Evolutionary conservation across 1,140 invertebrate species (phyloP).

Genomic region (Ceratitis capitata): DNA sequence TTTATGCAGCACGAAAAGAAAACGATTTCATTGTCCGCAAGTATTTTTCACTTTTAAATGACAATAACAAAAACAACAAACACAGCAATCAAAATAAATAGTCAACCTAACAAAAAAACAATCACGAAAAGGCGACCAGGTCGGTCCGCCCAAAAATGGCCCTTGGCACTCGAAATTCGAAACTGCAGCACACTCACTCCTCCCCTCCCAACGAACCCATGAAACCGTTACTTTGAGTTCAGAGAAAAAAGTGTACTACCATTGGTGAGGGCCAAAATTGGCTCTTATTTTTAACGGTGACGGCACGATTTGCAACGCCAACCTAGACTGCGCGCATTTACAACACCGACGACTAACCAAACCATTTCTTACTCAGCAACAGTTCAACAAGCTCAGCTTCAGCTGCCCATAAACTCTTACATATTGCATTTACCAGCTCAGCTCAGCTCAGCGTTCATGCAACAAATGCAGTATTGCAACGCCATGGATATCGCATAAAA

Average conservation of each 20-base stretch:
- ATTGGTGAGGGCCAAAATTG: neutral
- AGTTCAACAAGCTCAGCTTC: too few species aligned
- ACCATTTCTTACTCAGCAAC: too few species aligned
- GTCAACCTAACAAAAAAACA: neutral
- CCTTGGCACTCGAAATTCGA: neutral
- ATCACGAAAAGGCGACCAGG: conserved; percentile 3
- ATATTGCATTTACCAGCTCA: too few species aligned
- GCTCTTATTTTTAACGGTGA: neutral
- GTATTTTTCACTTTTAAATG: neutral
- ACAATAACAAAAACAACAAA: neutral
- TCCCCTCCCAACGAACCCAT: neutral
- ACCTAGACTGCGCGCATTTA: too few species aligned
- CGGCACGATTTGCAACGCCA: neutral
- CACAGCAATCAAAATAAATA: neutral
- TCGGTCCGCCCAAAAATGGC: neutral
- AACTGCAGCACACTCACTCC: neutral
- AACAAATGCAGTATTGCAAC: conserved; percentile 3
- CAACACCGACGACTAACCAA: too few species aligned
- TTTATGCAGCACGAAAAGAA: neutral
- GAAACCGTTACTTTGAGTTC: neutral
- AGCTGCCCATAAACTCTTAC: too few species aligned
- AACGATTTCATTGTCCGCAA: neutral
- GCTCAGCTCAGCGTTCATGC: neutral
- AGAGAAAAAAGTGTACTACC: neutral
- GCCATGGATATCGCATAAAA: neutral